Evolutionary conservation across 2,113 vertebrate species (phyloP), one percentile per base, ranked within the genome.

Genomic region (Callopanchax toddi): DNA sequence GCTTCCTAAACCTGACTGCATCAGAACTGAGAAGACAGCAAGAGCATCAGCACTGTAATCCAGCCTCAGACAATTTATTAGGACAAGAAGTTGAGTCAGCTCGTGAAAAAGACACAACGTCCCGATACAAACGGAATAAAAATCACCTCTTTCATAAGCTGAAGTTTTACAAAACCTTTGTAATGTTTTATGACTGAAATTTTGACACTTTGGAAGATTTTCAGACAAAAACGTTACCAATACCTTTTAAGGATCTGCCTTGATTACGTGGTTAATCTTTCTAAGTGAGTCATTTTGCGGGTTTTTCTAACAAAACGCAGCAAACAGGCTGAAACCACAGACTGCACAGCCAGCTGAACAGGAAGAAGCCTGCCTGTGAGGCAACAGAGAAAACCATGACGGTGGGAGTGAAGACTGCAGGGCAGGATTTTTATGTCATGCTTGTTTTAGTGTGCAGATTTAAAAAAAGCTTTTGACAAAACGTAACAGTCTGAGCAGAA

Each of bases 371-470:
- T 40, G 67, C 36, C 52, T 44, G 52, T 42, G 17, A 71, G 36
- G 55, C 34, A 32, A 39, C 45, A 9, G 44, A 45, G 50, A 67
- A 64, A 39, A 68, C 55, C 22, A 62, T 26, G 42, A 17, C 34
- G 72, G 67, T 76, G 67, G 72, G 77, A 79, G 73, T 68, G 60
- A 70, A 79, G 71, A 78, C 74, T 68, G 60, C 69, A 65, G 74
- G 78, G 79, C 78, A 77, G 82, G 60, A 79, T 81, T 76, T 84
- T 63, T 46, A 71, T 64, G 65, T 71, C 77, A 76, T 72, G 64
- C 70, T 81, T 65, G 44, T 71, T 71, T 56, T 36, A 5, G 45
- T 49, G 48, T 4, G 68, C 26, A 66, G 62, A 79, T 25, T 49
- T 74, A 61, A 66, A 53, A 73, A 50, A 72, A 72, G 53, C 49